Evolutionary conservation across 2,888 invertebrate genomes (phyloP).

Genomic region (Mylabris sibirica): DNA sequence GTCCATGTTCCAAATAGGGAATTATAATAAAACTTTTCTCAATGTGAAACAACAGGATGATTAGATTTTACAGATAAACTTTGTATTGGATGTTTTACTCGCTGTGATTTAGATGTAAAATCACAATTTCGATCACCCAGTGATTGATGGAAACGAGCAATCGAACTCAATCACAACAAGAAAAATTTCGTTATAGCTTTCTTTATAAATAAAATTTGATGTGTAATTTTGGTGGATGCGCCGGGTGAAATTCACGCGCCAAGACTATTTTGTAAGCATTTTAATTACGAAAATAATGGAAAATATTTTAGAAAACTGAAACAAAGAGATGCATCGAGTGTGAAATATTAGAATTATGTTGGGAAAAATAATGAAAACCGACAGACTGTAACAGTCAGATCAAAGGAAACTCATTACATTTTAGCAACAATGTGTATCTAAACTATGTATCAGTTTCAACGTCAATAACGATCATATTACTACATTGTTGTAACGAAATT

Average conservation of each 20-base stretch:
- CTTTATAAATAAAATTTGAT: no score
- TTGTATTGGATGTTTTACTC: no score
- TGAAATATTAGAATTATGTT: neutral
- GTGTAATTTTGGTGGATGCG: constrained; percentile 2
- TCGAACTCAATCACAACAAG: no score
- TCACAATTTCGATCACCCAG: no score
- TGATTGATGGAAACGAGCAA: no score
- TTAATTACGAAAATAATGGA: neutral
- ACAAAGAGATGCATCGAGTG: neutral
- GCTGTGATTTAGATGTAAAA: no score
- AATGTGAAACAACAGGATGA: no score
- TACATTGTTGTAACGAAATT: neutral
- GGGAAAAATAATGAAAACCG: neutral
- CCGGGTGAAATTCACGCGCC: neutral
- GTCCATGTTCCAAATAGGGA: neutral
- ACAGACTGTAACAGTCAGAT: constrained; percentile 1
- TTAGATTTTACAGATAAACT: no score
- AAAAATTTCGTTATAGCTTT: no score
- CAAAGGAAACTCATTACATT: neutral
- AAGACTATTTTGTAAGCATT: neutral
- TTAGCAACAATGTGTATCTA: neutral
- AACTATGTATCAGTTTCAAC: neutral
- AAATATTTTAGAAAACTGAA: neutral
- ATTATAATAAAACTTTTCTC: neutral
- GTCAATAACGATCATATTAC: neutral